A percentile compares a stretch with the other conserved stretches of the same genome.
Conservation (phyloP, 2,113 vertebrate genomes). For the Amblyopsis rosae region DNA sequence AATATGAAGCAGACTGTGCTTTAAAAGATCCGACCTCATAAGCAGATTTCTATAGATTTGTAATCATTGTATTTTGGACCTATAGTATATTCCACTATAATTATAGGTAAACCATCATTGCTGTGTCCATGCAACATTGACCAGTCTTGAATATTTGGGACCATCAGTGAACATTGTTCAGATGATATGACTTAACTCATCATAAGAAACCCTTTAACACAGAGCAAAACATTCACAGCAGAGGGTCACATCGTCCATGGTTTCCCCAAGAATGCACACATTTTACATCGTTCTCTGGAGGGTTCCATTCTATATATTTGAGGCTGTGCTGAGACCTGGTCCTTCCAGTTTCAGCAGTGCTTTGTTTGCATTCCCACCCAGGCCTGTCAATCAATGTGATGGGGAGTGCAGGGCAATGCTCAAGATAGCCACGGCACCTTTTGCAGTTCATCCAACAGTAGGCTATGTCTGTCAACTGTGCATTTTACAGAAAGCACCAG, state of each 20-base stretch:
- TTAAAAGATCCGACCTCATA: slow-evolving; percentile 9
- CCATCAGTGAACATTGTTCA: too few relatives aligned
- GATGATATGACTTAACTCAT: too few relatives aligned
- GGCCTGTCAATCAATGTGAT: slow-evolving; percentile 43
- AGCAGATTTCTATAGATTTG: not conserved
- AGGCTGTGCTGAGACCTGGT: slow-evolving; percentile 14
- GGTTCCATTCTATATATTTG: slow-evolving; percentile 13
- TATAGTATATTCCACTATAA: too few relatives aligned
- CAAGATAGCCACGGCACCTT: slow-evolving; percentile 13
- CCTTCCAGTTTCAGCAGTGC: slow-evolving; percentile 2
- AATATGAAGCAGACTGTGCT: slow-evolving; percentile 5
- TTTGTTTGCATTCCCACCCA: slow-evolving; percentile 35
- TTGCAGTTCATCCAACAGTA: slow-evolving; percentile 13
- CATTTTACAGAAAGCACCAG: slow-evolving; percentile 22
- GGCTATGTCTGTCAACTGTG: slow-evolving; percentile 25
- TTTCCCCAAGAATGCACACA: not conserved
- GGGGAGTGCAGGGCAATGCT: slow-evolving; percentile 10
- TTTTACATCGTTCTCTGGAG: slow-evolving; percentile 2
- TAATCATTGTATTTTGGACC: too few relatives aligned
- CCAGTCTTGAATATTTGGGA: too few relatives aligned
- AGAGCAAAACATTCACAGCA: too few relatives aligned
- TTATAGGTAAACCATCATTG: too few relatives aligned
- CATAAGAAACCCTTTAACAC: too few relatives aligned
- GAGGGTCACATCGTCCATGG: too few relatives aligned
- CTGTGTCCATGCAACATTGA: too few relatives aligned